Base-by-base conservation (phyloP, 2,113 vertebrate species). In the Connochaetes taurinus region DNA sequence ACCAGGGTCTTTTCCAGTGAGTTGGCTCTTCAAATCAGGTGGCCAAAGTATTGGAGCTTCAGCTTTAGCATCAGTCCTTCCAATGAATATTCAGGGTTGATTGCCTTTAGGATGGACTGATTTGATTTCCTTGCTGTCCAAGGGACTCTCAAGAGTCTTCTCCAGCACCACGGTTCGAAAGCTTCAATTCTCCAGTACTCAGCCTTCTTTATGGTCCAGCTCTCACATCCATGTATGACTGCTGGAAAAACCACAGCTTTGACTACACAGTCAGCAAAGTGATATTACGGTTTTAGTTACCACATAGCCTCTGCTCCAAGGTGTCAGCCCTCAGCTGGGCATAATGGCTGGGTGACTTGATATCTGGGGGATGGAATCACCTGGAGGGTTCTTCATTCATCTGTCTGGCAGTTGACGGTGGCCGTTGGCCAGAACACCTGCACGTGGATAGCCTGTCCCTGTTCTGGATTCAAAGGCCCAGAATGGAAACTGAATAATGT, bases 381-480 rank as follows among this genome's bases (percentile, higher is more conserved):
- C 53, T 74, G 40, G 8, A 45, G 62, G 29, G 36, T 43, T 45
- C 21, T 71, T 93, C 52, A 27, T 31, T 74, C 92, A 52, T 27
- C 27, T 8, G 13, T 40, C 43, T 55, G 58, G 86, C 19, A 23
- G 29, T 4, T 16, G 93, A 17, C 2, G 2, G 16, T 27, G 85
- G 74, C 36, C 0, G 2, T 23, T 27, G 33, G 33, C 40, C 53
- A 33, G 55, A 60, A 58, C 82, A 47, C 52, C 10, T 9, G 33
- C 40, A 74, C 0, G 0, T 14, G 19, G 67, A 40, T 19, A 71
- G 8, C 50, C 50, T n/a, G 60, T 45, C 19, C 29, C 0, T 0
- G 0, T 33, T 36, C 58, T 3, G 27, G 50, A 29, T 27, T 71
- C 60, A 27, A 83, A 40, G 52, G 52, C 25, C 27, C 43, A 45